Base-by-base conservation (phyloP, 2,113 vertebrate species). In the Scatophagus argus region DNA sequence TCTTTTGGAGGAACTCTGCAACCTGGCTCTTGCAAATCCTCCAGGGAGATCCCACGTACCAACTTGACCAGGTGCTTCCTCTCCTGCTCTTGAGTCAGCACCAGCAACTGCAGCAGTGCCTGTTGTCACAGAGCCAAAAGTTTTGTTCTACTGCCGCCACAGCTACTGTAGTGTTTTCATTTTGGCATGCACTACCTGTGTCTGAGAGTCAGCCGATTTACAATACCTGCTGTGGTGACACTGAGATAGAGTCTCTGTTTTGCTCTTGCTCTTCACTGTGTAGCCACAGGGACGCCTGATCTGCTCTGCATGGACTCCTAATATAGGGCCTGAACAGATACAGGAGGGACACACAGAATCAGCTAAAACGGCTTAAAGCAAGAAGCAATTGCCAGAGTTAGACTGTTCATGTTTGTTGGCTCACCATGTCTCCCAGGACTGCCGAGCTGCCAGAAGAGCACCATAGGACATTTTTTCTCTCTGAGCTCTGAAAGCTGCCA, bases 401-500 rank as follows among this genome's bases (percentile, higher is more conserved):
- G 34, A 34, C 14, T 51, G 3, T 6, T 47, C 5, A 23, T 54
- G 25, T 38, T 41, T 56, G 29, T 36, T 43, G 9, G 1, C 84
- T 92, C 72, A 94, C 95, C 95, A 95, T 25, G 77, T 80, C 39
- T 94, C 89, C 95, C 94, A 95, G 72, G 89, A 89, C 78, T 93
- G 94, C 71, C 47, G 76, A 25, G 92, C 88, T 44, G 90, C 92
- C 67, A 95, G 84, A 8, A 94, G 82, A 32, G 94, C 93, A 0
- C 67, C n/a, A 49, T 91, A 86, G 14, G 89, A 91, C n/a, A 52
- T 34, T 34, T 72, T 89, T 68, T 95, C 93, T 77, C 92, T 92
- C 78, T 88, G 88, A 52, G 89, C 90, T 87, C 88, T 89, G 64
- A 94, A 58, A 64, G 88, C 90, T 59, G 93, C 90, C 58, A 94